Evolutionary conservation across 2,888 invertebrate species (phyloP).

Genomic region (Drosophila planitibia): DNA sequence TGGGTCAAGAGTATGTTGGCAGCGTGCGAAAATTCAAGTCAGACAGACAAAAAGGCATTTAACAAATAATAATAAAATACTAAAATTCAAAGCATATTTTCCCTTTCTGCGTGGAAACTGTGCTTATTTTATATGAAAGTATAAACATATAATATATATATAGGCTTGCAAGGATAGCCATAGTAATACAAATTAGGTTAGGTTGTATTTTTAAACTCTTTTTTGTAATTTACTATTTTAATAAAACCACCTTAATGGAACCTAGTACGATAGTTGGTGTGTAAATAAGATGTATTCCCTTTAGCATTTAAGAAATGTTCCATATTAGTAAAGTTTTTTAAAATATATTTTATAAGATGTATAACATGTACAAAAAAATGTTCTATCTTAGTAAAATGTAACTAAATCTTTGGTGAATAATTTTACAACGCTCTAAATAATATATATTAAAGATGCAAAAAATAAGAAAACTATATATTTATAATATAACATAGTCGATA

Average conservation of each 20-base stretch:
- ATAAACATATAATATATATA: too few relatives aligned
- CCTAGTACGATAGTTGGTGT: not conserved
- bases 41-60: not conserved
- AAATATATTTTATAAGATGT: not conserved
- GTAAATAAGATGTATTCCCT: too few relatives aligned
- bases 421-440: not conserved
- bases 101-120: too few relatives aligned
- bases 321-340: not conserved
- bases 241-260: not conserved
- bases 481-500: not conserved
- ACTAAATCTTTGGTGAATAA: not conserved
- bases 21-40: not conserved
- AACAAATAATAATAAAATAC: not conserved
- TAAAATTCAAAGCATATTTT: not conserved
- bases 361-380: not conserved
- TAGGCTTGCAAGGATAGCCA: too few relatives aligned
- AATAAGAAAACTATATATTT: not conserved
- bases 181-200: not conserved
- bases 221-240: not conserved
- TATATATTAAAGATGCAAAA: not conserved
- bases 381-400: not conserved
- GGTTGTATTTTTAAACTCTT: not conserved
- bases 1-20: constrained; percentile 22
- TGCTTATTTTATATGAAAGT: not conserved
- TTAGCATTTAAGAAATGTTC: not conserved